These are phyloP conservation scores for Otis tarda DNA, from an alignment of 2,113 vertebrate genomes.

Conservation along the genomic window DNA sequence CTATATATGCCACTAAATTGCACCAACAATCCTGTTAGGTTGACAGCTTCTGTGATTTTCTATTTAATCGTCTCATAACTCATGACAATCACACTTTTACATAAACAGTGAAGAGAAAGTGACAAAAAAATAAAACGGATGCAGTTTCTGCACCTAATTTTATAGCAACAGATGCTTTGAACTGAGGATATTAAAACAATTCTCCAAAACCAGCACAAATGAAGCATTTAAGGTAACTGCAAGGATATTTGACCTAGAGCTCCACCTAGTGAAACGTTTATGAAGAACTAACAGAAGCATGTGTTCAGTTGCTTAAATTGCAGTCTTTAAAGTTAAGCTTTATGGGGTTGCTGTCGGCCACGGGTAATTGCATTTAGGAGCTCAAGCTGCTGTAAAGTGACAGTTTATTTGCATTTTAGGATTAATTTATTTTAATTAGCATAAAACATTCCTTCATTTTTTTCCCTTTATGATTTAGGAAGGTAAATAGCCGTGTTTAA, in stretches of 20 bases:
- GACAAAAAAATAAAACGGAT: background rate
- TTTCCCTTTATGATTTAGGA: background rate
- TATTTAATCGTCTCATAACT: slow-evolving; percentile 31
- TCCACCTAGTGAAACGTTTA: slow-evolving; percentile 68
- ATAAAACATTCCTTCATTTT: background rate
- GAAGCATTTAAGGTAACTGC: background rate
- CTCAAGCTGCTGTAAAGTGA: background rate
- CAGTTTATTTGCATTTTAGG: background rate
- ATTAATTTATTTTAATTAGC: background rate
- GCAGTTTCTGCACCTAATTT: background rate
- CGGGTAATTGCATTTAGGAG: background rate
- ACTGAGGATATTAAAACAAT: slow-evolving; percentile 32
- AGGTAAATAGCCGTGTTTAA: background rate
- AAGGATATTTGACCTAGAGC: slow-evolving; percentile 59
- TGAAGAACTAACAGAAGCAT: background rate
- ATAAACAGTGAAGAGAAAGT: slow-evolving; percentile 24
- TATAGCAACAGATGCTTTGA: slow-evolving; percentile 32
- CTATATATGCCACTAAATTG: slow-evolving; percentile 7
- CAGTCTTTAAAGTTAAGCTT: background rate
- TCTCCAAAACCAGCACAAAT: background rate
- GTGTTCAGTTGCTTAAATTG: background rate
- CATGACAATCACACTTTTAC: background rate
- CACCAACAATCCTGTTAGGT: background rate
- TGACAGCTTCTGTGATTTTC: background rate
- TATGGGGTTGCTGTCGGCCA: background rate